A percentile compares a stretch with the other conserved stretches of the same genome.
These are phyloP conservation scores for Pelusios castaneus DNA, from an alignment of 2,113 vertebrate genomes.

Conservation along the genomic window DNA sequence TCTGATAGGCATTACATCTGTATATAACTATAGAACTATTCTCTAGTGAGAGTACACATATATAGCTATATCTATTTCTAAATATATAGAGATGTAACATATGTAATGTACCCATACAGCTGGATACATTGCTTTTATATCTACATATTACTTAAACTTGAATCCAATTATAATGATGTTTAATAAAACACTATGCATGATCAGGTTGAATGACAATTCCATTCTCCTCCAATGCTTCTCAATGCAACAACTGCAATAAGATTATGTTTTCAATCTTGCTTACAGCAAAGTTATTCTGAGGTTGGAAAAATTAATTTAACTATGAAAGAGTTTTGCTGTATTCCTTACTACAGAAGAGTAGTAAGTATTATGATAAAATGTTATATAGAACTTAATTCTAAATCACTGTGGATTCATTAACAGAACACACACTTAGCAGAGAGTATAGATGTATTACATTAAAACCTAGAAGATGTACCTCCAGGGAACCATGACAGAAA, in stretches of 20 bases:
- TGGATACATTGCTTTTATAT: not conserved
- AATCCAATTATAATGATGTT: fast-evolving
- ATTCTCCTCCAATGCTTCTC: not conserved
- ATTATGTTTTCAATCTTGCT: too few species aligned
- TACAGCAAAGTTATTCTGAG: fast-evolving
- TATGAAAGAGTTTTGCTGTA: not conserved
- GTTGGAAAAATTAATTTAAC: not conserved
- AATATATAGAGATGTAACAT: fast-evolving
- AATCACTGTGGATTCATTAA: not conserved
- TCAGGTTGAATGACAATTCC: not conserved
- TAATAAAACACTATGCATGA: fast-evolving
- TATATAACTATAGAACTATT: not conserved
- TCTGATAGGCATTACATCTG: fast-evolving
- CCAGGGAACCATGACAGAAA: not conserved
- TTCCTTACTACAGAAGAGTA: not conserved
- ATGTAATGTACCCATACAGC: fast-evolving
- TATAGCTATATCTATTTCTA: not conserved
- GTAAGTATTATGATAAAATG: not conserved
- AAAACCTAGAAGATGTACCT: not conserved
- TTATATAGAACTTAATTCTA: not conserved
- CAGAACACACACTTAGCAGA: not conserved
- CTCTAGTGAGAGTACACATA: fast-evolving
- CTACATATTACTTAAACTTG: not conserved
- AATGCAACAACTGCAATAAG: fast-evolving
- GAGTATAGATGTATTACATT: not conserved